Conservation (phyloP, 2,797 vertebrate species). For the Cryptoblepharus egeriae region DNA sequence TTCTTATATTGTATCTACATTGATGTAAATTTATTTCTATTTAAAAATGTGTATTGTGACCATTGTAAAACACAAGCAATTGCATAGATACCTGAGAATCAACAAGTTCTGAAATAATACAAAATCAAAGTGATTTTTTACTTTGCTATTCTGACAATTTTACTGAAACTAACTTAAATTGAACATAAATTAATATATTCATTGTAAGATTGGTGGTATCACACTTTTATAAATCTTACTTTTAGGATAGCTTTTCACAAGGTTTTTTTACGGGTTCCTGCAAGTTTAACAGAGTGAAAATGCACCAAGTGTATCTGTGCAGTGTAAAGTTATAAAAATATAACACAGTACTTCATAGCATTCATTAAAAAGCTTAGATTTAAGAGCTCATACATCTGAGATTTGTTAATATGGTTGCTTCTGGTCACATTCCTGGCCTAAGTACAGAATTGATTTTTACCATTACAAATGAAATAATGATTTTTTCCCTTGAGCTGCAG, state of each 20-base stretch:
- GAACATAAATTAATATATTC: slow-evolving; percentile 61
- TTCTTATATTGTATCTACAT: no score
- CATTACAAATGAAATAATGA: no score
- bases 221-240: slow-evolving; percentile 38
- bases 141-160: slow-evolving; percentile 46
- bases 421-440: slow-evolving; percentile 8
- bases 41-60: no score
- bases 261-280: slow-evolving; percentile 61
- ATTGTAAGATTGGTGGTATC: slow-evolving; percentile 46
- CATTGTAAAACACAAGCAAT: no score
- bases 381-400: slow-evolving; percentile 47
- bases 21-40: no score
- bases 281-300: slow-evolving; percentile 45
- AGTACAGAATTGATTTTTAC: no score
- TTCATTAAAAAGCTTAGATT: slow-evolving; percentile 9
- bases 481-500: no score
- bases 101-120: slow-evolving; percentile 33
- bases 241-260: slow-evolving; percentile 59
- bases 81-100: not conserved
- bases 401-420: slow-evolving; percentile 35
- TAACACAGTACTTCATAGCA: slow-evolving; percentile 41
- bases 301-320: no score
- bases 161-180: slow-evolving; percentile 52
- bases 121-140: slow-evolving; percentile 12
- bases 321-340: slow-evolving; percentile 31